phyloP scores from a whole-genome alignment of 2,113 vertebrate genomes.

The Pelobates fuscus region DNA sequence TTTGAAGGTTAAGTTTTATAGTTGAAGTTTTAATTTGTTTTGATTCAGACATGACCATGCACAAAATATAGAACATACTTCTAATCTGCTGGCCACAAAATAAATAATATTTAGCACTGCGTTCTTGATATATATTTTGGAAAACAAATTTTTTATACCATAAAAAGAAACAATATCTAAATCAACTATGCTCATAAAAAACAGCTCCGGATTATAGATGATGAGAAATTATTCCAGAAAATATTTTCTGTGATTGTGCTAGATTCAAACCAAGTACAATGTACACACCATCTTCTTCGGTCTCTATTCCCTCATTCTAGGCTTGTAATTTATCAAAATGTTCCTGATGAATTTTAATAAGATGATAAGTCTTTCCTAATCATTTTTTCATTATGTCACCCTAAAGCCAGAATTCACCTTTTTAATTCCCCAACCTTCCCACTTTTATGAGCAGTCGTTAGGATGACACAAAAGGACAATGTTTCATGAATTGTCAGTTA shows the following conservation, averaged over 20 bases:
- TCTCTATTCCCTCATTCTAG: conserved; percentile 52
- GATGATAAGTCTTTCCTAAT: conserved; percentile 38
- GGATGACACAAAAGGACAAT: conserved; percentile 66
- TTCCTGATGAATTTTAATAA: conserved; percentile 40
- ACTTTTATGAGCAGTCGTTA: conserved; percentile 69
- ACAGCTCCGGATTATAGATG: too few species aligned
- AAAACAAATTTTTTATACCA: neutral
- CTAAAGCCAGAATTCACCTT: conserved; percentile 63
- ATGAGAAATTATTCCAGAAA: too few species aligned
- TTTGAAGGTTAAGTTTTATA: neutral
- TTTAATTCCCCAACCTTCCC: conserved; percentile 59
- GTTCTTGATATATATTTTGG: neutral
- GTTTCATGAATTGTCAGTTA: conserved; percentile 62
- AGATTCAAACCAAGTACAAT: conserved; percentile 1
- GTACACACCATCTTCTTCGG: conserved; percentile 57
- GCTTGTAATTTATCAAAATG: conserved; percentile 22
- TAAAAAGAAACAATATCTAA: too few species aligned
- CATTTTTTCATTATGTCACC: conserved; percentile 40
- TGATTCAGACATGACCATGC: neutral
- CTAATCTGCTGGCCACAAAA: neutral
- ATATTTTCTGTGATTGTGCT: too few species aligned
- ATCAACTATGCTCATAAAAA: too few species aligned
- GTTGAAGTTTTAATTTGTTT: neutral
- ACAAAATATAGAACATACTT: neutral
- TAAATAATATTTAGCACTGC: neutral